Base-by-base conservation (phyloP, 1,140 invertebrate genomes). In the Zaprionus capensis region DNA sequence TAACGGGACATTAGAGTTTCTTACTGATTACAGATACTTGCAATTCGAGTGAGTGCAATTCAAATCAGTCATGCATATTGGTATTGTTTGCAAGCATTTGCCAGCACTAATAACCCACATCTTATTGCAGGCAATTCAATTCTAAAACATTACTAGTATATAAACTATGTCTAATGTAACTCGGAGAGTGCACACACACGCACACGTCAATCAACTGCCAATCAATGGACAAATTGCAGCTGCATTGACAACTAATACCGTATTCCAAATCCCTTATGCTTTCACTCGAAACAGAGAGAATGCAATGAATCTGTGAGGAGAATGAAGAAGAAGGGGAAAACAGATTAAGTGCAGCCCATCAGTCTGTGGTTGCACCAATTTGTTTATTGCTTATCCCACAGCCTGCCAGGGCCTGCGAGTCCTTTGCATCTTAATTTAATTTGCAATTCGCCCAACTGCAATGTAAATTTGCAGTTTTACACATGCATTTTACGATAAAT, bases 341-440 rank as follows among this genome's bases (percentile, higher is more conserved):
- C 28, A 51, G 62, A 51, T 64, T 36, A 64, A 64, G 28, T 62
- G 24, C 59, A 63, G 7, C 46, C 24, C 46, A 46, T 46, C 17
- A 55, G 57, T 31, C 53, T 67, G 70, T 67, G 70, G 70, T 57
- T 55, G 44, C 14, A 34, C 20, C 65, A 31, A 73, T 73, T 68
- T 73, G 71, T 69, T 68, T 73, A 68, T 56, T 61, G 34, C 56
- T 44, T 68, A 67, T 59, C 24, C 69, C 26, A 51, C 55, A 26
- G 38, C 9, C 22, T 26, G 61, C 36, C 17, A 28, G 24, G 14
- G 44, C 38, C 34, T 49, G 41, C 15, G 51, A 12, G 61, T 17
- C 31, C 4, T 20, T 34, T 46, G 36, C 46, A 58, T 74, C 49
- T 73, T 73, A 68, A 73, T 73, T 73, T 73, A 36, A 68, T 73